A percentile compares a stretch with the other conserved stretches of the same genome.
phyloP scores from a whole-genome alignment of 1,140 invertebrate species.

The Antheraea pernyi region DNA sequence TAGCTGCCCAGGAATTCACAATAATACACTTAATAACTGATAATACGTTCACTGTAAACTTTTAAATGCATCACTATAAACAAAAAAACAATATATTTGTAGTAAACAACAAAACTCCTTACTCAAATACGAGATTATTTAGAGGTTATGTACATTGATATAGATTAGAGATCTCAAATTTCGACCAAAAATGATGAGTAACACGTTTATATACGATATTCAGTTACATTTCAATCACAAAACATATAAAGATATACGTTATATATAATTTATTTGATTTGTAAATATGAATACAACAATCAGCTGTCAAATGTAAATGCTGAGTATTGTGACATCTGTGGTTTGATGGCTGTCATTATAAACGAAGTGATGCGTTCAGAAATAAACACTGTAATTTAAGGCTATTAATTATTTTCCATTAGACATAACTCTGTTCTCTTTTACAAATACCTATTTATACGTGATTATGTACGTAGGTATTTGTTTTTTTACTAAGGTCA shows the following conservation, averaged over 20 bases:
- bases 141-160: not conserved
- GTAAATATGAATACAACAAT: conserved; percentile 1
- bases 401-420: too few relatives aligned
- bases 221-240: too few relatives aligned
- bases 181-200: too few relatives aligned
- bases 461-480: too few relatives aligned
- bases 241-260: not conserved
- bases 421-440: too few relatives aligned
- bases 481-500: too few relatives aligned
- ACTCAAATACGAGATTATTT: not conserved
- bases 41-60: not conserved
- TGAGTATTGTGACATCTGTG: not conserved
- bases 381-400: not conserved
- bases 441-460: too few relatives aligned
- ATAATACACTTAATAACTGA: not conserved
- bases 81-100: not conserved
- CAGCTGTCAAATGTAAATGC: conserved; percentile 3
- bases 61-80: not conserved
- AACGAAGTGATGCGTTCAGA: not conserved
- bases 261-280: not conserved
- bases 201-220: not conserved
- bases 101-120: not conserved
- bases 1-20: not conserved
- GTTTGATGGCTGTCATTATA: too few relatives aligned
- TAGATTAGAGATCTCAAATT: not conserved